These are phyloP conservation scores for Semotilus atromaculatus DNA, from an alignment of 2,797 vertebrate genomes.

Conservation along the genomic window DNA sequence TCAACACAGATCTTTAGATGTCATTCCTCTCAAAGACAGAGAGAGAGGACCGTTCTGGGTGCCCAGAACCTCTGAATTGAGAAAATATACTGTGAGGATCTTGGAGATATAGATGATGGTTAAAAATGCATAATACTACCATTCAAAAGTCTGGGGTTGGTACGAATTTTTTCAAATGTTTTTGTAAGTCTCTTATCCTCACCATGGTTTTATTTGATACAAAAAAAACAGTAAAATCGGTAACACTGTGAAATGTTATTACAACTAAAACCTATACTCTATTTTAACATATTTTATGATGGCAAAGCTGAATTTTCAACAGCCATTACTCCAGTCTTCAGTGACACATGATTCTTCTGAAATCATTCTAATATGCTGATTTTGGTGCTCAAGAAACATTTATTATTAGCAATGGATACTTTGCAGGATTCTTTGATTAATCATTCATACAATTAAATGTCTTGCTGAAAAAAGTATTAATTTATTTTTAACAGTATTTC, in stretches of 20 bases:
- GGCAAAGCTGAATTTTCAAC: neutral
- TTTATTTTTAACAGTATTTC: neutral
- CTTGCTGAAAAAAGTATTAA: neutral
- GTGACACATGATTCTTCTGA: neutral
- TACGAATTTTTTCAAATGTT: too few relatives aligned
- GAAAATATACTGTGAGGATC: neutral
- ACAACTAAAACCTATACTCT: neutral
- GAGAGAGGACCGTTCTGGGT: neutral
- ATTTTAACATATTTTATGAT: neutral
- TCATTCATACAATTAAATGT: neutral
- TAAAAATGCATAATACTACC: neutral
- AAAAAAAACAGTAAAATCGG: neutral
- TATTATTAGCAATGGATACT: neutral
- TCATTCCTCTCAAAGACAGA: neutral
- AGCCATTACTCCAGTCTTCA: neutral
- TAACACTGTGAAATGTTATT: neutral
- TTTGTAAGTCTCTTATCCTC: neutral
- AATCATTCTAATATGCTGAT: neutral
- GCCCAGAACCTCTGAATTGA: neutral
- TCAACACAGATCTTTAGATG: slow-evolving; percentile 4
- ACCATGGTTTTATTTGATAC: neutral
- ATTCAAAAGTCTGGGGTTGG: neutral
- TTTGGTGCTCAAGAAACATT: neutral
- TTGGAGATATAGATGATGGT: neutral
- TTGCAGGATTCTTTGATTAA: neutral